Evolutionary conservation across 2,888 invertebrate genomes (phyloP), one percentile per base, ranked within the genome.

Genomic region (Polydrusus pterygomalis): DNA sequence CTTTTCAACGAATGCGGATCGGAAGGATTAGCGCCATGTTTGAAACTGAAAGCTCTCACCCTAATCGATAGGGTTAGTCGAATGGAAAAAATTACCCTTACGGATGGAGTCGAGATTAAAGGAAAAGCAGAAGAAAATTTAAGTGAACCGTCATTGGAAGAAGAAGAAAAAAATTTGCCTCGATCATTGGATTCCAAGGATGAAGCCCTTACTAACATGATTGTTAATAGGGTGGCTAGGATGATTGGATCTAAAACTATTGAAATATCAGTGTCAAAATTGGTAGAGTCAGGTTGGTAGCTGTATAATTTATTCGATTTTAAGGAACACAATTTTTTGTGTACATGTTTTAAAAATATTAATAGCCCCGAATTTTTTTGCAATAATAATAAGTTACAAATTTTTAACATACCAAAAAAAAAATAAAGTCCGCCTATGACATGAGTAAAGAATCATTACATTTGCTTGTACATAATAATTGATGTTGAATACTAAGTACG

Each of bases 11-110:
- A 95, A 82, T 95, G 91, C 78, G 90, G 91, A 77, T 87, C 92
- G 0, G 93, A 92, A 76, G 94, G 93, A 65, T 89, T 95, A 68
- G 88, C 93, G 65, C 92, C 93, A 30, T 95, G 95, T 85, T 88
- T 95, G 68, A 95, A 95, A 89, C 94, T 94, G 87, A 95, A 95
- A 84, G 95, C 95, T 0, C 92, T 95, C 74, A 88, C 93, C 1
- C 94, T 95, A 85, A 91, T 95, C 79, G 95, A 95, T 83, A 90
- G 95, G 64, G 90, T 95, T 30, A 91, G 93, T 0, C 90, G 93
- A 74, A 92, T 95, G 88, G 93, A 94, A 38, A 89, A 91, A 15
- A 82, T 91, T 38, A 87, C 89, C 15, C 86, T 93, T 74, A 89
- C 90, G 10, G 93, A 94, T 79, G 94, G 93, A 58, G 88, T 95